Base-by-base conservation (phyloP, 2,797 vertebrate genomes). In the Masticophis lateralis region DNA sequence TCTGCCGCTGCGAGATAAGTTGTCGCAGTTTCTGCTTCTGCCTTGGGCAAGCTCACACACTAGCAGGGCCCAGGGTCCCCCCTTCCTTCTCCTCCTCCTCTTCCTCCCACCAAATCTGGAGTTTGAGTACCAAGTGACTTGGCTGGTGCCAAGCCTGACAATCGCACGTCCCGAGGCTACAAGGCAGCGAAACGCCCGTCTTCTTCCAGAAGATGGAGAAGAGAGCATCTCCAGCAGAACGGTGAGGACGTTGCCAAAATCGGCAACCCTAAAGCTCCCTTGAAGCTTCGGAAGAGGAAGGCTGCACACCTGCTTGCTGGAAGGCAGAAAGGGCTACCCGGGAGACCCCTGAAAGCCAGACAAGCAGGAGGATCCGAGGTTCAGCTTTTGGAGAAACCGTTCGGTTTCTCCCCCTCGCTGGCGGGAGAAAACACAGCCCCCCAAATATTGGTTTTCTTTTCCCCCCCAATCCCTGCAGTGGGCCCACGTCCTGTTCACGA, bases 251-350 rank as follows among this genome's bases (percentile, higher is more conserved):
- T 98, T 98, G 96, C 98, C 97, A 96, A 97, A 97, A 97, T 98
- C 98, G 97, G 96, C 96, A 98, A 96, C 96, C 98, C 27, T 97
- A 97, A 98, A 98, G 98, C 97, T 97, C 98, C 97, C 92, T 27
- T 96, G 92, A 97, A 98, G 97, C 98, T 98, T 97, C 97, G 97
- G 97, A 98, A 28, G 57, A 93, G 97, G 98, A 98, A 98, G 98
- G 98, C 98, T 98, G 98, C 98, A 98, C 98, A 98, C 98, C 98
- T 98, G 98, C 98, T 98, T 98, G 96, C 97, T 93, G 96, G 97
- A 98, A 98, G 98, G 98, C 98, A 98, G 97, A 98, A 97, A 97
- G 98, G 98, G 99, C 99, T 98, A 98, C 98, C 99, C 98, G 98
- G 97, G 97, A 93, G 96, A 97, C 97, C 98, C 98, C 97, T 97